Base-by-base conservation (phyloP, 2,888 invertebrate species). In the Phalera bucephala region DNA sequence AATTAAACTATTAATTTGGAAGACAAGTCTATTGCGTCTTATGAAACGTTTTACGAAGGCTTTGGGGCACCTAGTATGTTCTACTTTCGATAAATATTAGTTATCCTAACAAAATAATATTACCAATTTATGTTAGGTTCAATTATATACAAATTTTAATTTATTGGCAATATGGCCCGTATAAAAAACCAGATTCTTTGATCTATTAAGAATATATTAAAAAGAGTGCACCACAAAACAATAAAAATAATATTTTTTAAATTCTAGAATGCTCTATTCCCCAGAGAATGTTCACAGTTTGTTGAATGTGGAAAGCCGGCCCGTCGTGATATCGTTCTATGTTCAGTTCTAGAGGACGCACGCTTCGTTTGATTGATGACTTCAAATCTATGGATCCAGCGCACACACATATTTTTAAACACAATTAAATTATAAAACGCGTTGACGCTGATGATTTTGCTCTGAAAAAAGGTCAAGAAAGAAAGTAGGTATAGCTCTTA, bases 281-380 rank as follows among this genome's bases (percentile, higher is more conserved):
- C 29, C 19, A 17, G 10, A 39, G 44, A 55, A 56, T 62, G 61
- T 69, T 74, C 65, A 64, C 56, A 50, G 45, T 36, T 46, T 42
- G 43, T 29, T 31, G 32, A 45, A 31, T 21, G 30, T 29, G 45
- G 39, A 62, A 68, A 73, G 80, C 81, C 80, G 82, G 78, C 77
- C 78, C 85, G 82, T 79, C 84, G 86, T 85, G 81, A 80, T 79
- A 58, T 45, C 49, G 35, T 59, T 75, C 83, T 87, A 85, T 86
- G 85, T 72, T 86, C 85, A 72, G 86, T 89, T 88, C 87, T 80
- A 80, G 75, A 72, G 67, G 83, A 85, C 86, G 86, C 77, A 78
- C 79, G 73, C 83, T 78, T 73, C 70, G 60, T 81, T 80, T 86
- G 89, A 89, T 89, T 89, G 89, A 89, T 89, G 89, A 89, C 89